Evolutionary conservation across 2,797 vertebrate species (phyloP).

Genomic region (Astyanax mexicanus): DNA sequence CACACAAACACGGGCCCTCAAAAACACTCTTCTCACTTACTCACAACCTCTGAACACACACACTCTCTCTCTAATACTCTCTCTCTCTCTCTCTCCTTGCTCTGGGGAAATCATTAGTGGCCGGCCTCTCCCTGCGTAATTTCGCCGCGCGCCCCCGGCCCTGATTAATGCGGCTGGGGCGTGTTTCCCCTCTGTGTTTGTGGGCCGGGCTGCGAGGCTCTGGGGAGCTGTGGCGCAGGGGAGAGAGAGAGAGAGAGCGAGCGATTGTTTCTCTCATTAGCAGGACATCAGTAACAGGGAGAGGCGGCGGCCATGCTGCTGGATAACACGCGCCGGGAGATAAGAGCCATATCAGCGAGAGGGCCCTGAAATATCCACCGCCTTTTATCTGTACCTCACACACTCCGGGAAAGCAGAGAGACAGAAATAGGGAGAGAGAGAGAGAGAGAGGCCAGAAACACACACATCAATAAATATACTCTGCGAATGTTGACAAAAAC

Average conservation of each 20-base stretch:
- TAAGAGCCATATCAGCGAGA: slow-evolving; percentile 66
- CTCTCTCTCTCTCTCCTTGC: slow-evolving; percentile 37
- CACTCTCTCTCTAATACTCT: slow-evolving; percentile 35
- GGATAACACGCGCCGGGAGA: slow-evolving; percentile 56
- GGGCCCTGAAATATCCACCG: slow-evolving; percentile 64
- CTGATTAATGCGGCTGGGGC: slow-evolving; percentile 77
- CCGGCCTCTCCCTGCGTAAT: slow-evolving; percentile 65
- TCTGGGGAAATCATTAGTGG: slow-evolving; percentile 63
- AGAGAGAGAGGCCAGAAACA: background rate
- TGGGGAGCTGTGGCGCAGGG: slow-evolving; percentile 66
- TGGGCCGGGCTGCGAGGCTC: slow-evolving; percentile 67
- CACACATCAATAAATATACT: slow-evolving; percentile 1
- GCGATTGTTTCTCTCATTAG: slow-evolving; percentile 68
- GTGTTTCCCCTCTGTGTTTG: slow-evolving; percentile 53
- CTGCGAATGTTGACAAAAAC: slow-evolving; percentile 5
- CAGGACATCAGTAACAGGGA: slow-evolving; percentile 53
- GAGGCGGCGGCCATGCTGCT: slow-evolving; percentile 17
- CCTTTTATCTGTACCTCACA: slow-evolving; percentile 70
- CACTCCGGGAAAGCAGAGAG: background rate
- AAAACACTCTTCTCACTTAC: slow-evolving; percentile 22
- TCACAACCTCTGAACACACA: slow-evolving; percentile 21
- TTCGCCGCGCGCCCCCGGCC: slow-evolving; percentile 65
- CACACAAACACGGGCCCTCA: slow-evolving; percentile 2
- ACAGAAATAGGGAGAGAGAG: background rate
- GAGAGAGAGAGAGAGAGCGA: slow-evolving; percentile 42